Conservation (phyloP, 2,797 vertebrate genomes). For the Micromesistius poutassou region DNA sequence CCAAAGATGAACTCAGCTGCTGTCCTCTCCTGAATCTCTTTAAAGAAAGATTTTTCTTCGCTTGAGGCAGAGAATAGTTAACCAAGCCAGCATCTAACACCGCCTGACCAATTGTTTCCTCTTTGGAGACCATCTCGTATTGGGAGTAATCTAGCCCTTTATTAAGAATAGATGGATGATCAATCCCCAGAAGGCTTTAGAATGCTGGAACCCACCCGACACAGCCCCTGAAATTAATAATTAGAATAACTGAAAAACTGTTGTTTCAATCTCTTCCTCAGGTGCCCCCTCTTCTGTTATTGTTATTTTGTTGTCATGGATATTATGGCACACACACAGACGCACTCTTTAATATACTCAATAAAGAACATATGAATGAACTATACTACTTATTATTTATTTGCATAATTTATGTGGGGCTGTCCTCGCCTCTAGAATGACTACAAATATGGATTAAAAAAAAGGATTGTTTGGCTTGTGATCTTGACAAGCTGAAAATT, state of each 20-base stretch:
- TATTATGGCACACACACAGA: background rate
- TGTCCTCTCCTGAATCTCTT: background rate
- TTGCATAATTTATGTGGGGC: background rate
- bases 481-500: background rate
- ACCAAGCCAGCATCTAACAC: background rate
- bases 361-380: background rate
- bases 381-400: background rate
- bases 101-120: slow-evolving; percentile 1
- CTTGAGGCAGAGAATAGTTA: background rate
- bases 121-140: background rate
- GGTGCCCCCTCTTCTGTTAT: background rate
- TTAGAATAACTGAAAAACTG: background rate
- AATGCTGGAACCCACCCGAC: background rate
- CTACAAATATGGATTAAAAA: background rate
- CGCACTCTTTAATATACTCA: background rate
- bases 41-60: background rate
- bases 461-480: background rate
- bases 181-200: background rate
- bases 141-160: background rate
- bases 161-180: background rate
- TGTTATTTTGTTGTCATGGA: background rate
- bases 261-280: background rate
- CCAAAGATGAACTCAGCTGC: background rate
- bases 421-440: background rate
- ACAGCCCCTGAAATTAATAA: background rate